Evolutionary conservation across 2,113 vertebrate genomes (phyloP), one percentile per base, ranked within the genome.

Genomic region (Saguinus imperator): DNA sequence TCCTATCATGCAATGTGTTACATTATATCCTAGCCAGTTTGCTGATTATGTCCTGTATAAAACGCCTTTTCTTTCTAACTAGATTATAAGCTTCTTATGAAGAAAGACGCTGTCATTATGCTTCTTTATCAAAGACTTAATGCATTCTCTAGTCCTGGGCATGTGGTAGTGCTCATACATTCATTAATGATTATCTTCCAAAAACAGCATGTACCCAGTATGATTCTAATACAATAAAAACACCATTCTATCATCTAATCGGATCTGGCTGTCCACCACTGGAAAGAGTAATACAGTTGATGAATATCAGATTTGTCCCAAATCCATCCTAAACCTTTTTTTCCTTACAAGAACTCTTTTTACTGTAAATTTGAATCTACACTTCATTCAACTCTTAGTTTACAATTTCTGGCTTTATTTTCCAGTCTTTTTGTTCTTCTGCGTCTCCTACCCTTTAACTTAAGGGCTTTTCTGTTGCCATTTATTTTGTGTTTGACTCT

Each of bases 51-150:
- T 5, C 20, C 66, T 72, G 29, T 77, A 43, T 70, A 94, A 95
- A 96, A 20, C 68, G 16, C 21, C 18, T 83, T 93, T 94, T 77
- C 21, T 90, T 84, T 85, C 23, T 70, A 85, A 89, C 55, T 68
- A 70, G 57, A 91, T 75, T 89, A 72, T 57, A 87, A 88, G 8
- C 37, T 91, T 96, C 66, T 86, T 81, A 94, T 72, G 40, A 90
- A 88, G 50, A 96, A 85, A 91, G 61, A 45, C 37, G 20, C 12
- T 93, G 52, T 55, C 8, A 29, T 72, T 84, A 82, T 3, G 82
- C 18, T 93, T 73, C 29, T 95, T 75, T 83, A 95, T 84, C 61
- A 94, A 97, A 90, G 27, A 17, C 87, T 84, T 76, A 87, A 70
- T 87, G 61, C 43, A 50, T 87, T 90, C 37, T 90, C 6, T 68